Conservation (phyloP, 1,140 invertebrate species). For the Condylostylus longicornis region DNA sequence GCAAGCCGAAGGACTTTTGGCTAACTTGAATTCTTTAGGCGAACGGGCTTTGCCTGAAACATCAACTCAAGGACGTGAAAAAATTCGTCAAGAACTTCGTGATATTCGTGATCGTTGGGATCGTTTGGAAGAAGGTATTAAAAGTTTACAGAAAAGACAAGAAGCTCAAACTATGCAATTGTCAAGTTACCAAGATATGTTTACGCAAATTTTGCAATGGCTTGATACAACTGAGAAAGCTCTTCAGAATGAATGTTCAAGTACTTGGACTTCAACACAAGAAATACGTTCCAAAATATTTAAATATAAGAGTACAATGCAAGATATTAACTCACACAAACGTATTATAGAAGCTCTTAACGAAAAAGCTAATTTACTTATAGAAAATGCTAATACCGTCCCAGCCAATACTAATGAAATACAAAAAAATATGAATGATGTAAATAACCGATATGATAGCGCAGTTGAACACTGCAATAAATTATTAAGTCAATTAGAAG, state of each 20-base stretch:
- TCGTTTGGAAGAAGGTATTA: slow-evolving; percentile 59
- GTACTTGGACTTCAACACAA: slow-evolving; percentile 54
- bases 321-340: slow-evolving; percentile 83
- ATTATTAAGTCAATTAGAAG: slow-evolving; percentile 54
- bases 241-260: slow-evolving; percentile 53
- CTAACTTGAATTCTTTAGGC: slow-evolving; percentile 52
- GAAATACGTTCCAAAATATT: slow-evolving; percentile 75
- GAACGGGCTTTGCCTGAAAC: slow-evolving; percentile 84
- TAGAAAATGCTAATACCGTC: slow-evolving; percentile 39
- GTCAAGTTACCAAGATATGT: slow-evolving; percentile 69
- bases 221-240: slow-evolving; percentile 72
- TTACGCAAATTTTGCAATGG: slow-evolving; percentile 72
- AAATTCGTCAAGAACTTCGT: slow-evolving; percentile 66
- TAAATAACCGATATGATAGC: slow-evolving; percentile 60
- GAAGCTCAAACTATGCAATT: slow-evolving; percentile 72
- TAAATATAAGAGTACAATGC: slow-evolving; percentile 70
- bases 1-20: slow-evolving; percentile 62
- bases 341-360: slow-evolving; percentile 74
- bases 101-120: slow-evolving; percentile 71
- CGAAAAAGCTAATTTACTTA: slow-evolving; percentile 52
- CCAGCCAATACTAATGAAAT: slow-evolving; percentile 44
- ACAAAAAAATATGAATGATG: slow-evolving; percentile 46
- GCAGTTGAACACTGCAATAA: slow-evolving; percentile 43
- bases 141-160: slow-evolving; percentile 65
- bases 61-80: slow-evolving; percentile 74